Conservation (phyloP, 2,797 vertebrate genomes). For the Cheirogaleus major region DNA sequence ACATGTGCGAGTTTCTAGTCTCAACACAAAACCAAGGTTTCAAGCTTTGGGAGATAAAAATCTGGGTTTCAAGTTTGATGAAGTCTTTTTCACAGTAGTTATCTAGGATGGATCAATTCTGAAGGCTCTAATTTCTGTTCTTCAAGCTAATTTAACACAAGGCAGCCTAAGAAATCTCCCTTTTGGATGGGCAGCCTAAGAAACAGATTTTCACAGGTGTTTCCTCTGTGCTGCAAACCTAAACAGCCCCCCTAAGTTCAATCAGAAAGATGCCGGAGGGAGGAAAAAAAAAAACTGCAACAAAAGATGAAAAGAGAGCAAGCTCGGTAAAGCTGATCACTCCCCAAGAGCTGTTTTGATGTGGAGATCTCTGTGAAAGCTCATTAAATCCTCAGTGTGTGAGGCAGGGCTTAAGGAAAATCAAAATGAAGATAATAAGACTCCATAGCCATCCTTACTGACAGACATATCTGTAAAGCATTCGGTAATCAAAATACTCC, state of each 20-base stretch:
- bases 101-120: neutral
- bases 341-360: constrained; percentile 47
- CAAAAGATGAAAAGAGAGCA: constrained; percentile 42
- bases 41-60: neutral
- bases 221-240: constrained; percentile 36
- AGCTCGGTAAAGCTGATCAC: constrained; percentile 32
- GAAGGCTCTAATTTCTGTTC: constrained; percentile 38
- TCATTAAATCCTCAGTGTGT: constrained; percentile 56
- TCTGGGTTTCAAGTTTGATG: constrained; percentile 9
- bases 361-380: constrained; percentile 47
- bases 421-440: constrained; percentile 57
- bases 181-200: neutral
- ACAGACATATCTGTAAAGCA: constrained; percentile 35
- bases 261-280: neutral
- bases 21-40: neutral
- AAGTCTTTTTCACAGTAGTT: neutral
- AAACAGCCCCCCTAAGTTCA: constrained; percentile 19
- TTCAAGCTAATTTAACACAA: constrained; percentile 17
- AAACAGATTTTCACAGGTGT: constrained; percentile 42
- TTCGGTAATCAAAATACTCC: neutral
- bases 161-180: neutral
- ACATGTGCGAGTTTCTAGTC: neutral
- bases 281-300: neutral
- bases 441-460: neutral
- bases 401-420: constrained; percentile 38